Conservation (phyloP, 2,888 invertebrate species). For the Punctoribates punctum region DNA sequence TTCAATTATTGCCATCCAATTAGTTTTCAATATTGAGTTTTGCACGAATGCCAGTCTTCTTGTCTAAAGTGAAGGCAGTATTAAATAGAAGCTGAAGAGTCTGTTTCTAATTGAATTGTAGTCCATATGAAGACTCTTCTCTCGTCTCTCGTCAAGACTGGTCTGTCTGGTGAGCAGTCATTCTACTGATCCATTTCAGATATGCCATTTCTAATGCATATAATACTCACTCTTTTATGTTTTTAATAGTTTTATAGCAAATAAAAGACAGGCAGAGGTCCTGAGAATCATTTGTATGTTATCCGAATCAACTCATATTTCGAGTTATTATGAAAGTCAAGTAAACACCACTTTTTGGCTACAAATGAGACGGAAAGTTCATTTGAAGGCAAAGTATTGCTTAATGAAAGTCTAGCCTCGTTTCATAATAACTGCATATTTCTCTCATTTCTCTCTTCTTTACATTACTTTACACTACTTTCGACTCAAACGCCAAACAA, state of each 20-base stretch:
- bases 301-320: neutral
- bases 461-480: no score
- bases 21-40: slow-evolving; percentile 26
- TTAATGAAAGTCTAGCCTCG: neutral
- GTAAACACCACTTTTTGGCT: neutral
- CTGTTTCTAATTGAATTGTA: slow-evolving; percentile 15
- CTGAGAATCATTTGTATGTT: no score
- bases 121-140: neutral
- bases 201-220: neutral
- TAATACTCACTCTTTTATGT: neutral
- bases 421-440: neutral
- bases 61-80: neutral
- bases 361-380: slow-evolving; percentile 32
- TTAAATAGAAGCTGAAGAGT: neutral
- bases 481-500: no score
- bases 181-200: slow-evolving; percentile 25
- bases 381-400: neutral
- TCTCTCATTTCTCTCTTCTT: no score
- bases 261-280: no score
- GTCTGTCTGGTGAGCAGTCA: neutral
- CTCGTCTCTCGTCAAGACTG: neutral
- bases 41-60: slow-evolving; percentile 13
- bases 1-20: neutral
- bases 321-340: neutral
- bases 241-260: neutral